Percentiles rank a stretch among this genome's conserved stretches.
Evolutionary conservation across 2,113 vertebrate species (phyloP).

Genomic region (Tachycineta bicolor): DNA sequence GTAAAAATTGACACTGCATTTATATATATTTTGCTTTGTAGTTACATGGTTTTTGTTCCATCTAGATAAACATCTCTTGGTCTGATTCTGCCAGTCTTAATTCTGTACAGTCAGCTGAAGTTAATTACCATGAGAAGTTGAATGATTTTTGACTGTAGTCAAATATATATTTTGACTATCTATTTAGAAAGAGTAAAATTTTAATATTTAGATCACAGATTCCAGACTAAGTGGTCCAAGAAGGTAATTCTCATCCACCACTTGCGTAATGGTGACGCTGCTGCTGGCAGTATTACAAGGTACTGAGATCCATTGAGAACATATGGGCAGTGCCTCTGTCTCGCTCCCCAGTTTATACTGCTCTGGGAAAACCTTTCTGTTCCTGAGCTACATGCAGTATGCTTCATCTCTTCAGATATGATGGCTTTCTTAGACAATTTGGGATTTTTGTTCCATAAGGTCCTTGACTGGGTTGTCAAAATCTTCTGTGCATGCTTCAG

Average conservation of each 20-base stretch:
- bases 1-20: not conserved
- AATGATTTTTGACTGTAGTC: not conserved
- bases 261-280: not conserved
- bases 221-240: not conserved
- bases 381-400: not conserved
- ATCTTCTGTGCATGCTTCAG: not conserved
- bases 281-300: not conserved
- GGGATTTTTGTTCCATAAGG: not conserved
- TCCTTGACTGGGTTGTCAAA: not conserved
- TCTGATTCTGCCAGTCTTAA: not conserved
- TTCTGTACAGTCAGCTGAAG: not conserved
- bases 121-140: not conserved
- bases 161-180: not conserved
- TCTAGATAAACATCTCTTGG: not conserved
- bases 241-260: not conserved
- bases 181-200: not conserved
- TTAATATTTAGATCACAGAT: not conserved
- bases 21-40: not conserved
- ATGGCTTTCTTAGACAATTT: not conserved
- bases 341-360: not conserved
- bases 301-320: not conserved
- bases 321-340: not conserved
- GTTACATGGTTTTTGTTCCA: not conserved
- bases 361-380: not conserved
- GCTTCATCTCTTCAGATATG: not conserved